Evolutionary conservation across 2,113 vertebrate genomes (phyloP), one percentile per base, ranked within the genome.

Genomic region (Sakesphorus luctuosus): DNA sequence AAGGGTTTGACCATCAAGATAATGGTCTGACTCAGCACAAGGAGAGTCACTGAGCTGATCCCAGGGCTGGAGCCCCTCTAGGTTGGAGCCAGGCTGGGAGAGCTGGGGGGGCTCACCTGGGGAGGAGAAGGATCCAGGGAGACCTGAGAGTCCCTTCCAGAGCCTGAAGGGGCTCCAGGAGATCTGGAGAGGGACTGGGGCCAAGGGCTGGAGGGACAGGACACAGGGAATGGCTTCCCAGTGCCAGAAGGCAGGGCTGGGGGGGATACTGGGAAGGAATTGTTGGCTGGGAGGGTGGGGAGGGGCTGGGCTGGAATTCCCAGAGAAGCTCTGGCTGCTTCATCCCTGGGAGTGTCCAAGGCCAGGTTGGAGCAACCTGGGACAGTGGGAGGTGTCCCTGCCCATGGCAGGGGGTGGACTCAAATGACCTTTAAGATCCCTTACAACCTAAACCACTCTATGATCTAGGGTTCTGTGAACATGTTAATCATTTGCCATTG

Each of bases 241-340:
- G 38, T 40, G 40, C 40, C 40, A 40, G 40, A 40, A 13, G 40
- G 40, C 40, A 40, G 40, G 40, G 40, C 12, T 40, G 13, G 40
- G 13, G 12, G 40, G 40, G 40, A 40, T 40, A 40, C 13, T 8
- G 12, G 40, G 35, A 29, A 67, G 10, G 10, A 50, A 59, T 68
- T 36, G 0, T 3, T 46, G 0, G 0, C 8, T 84, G 33, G 0
- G 38, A 73, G 26, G 26, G 8, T 44, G 36, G 12, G 0, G 5
- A 83, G 36, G 25, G 7, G 15, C 36, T 84, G 47, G 38, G 40
- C 14, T 43, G 40, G 40, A 43, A 43, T 43, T 43, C 26, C 53
- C 73, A 77, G 53, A 69, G 55, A 33, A 69, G 33, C 38, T 53
- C 38, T 62, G 38, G 38, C 65, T 69, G 26, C 6, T 6, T 7